Evolutionary conservation across 1,140 invertebrate genomes (phyloP), one percentile per base, ranked within the genome.

Genomic region (Lordiphosa collinella): DNA sequence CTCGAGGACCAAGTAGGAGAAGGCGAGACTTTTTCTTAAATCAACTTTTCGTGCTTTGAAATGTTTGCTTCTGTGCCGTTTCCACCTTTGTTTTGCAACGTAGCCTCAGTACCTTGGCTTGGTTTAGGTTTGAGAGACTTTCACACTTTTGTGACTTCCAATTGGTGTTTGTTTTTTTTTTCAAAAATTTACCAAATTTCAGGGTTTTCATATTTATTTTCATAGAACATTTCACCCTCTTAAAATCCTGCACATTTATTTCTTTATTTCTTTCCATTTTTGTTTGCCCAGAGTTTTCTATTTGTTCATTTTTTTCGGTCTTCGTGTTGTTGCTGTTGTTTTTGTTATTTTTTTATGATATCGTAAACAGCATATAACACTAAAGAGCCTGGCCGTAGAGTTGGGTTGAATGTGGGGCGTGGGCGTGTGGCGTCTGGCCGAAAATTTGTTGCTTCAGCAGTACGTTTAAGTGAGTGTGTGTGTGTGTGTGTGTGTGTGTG

Each of bases 341-440:
- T 6, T 36, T 40, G 22, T 25, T 25, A 25, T 32, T 48, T 34
- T 50, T 66, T 68, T 67, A 67, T 48, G 47, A 38, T 64, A 31
- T 67, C 65, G 65, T 68, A 68, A 68, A 68, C 65, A 67, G 65
- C 46, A 60, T 63, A 67, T 68, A 68, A 68, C 63, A 68, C 63
- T 60, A 60, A 67, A 68, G 41, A 59, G 65, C 48, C 63, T 53
- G 54, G 43, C 37, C 22, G 7, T 7, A 25, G 5, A 25, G 22
- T 25, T 25, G 22, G 22, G 5, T 0, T 2, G 18, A 4, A 3
- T 4, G 18, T 2, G 18, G 18, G 4, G 31, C 31, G 25, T 43
- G 40, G 40, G 40, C 40, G 40, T 43, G 51, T 52, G 44, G 60
- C 16, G 37, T 37, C 25, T 56, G 13, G 60, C 37, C 57, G 29